These are phyloP conservation scores for Misgurnus mizolepis DNA, from an alignment of 2,113 vertebrate genomes.

Conservation along the genomic window DNA sequence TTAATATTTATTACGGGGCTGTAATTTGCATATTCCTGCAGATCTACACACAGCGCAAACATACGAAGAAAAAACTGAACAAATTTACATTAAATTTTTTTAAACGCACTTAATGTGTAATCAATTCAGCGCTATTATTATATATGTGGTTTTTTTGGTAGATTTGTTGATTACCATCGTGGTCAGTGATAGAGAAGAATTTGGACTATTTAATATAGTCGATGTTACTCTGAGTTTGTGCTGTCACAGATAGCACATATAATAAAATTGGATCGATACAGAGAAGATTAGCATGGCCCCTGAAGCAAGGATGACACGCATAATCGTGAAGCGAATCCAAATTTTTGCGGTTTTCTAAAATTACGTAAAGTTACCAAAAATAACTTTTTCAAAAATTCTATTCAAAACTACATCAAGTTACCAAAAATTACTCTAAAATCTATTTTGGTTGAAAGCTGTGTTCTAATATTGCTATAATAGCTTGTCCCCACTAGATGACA, in stretches of 20 bases:
- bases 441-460: too few species aligned
- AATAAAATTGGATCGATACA: slow-evolving; percentile 13
- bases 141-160: not conserved
- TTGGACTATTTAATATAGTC: accelerated
- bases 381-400: too few species aligned
- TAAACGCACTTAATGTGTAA: not conserved
- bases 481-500: not conserved
- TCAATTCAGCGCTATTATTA: not conserved
- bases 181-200: not conserved
- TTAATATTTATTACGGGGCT: not conserved
- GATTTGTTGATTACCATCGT: not conserved
- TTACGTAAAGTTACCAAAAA: too few species aligned
- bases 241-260: not conserved
- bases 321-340: not conserved
- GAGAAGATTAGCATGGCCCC: slow-evolving; percentile 18
- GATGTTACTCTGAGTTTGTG: accelerated
- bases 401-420: too few species aligned
- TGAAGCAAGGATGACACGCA: slow-evolving; percentile 11
- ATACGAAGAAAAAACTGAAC: not conserved
- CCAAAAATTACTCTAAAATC: too few species aligned
- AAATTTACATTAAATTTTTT: not conserved
- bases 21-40: not conserved
- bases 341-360: not conserved
- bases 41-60: not conserved
- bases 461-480: too few species aligned